Base-by-base conservation (phyloP, 2,113 vertebrate species). In the Caranx melampygus region DNA sequence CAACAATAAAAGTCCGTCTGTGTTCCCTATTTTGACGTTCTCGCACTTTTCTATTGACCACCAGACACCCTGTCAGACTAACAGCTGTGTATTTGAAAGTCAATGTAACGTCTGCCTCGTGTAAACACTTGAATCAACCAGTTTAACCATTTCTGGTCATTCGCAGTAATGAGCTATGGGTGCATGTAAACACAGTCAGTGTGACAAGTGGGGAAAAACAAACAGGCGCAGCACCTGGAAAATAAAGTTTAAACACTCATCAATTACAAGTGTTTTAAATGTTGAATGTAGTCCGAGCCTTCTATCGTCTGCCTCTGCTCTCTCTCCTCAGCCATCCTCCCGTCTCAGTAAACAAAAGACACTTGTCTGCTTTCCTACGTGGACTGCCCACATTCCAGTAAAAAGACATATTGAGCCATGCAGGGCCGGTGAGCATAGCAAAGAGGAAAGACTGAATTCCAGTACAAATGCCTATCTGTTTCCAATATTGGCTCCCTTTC, bases 331-430 rank as follows among this genome's bases (percentile, higher is more conserved):
- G 69, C 34, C 45, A 64, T 80, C 67, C 44, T 40, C 58, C 40
- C 79, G 73, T 71, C 61, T 69, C 69, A 59, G 37, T 75, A 77
- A 83, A 87, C 90, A 90, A 81, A 86, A 79, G 74, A 70, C 63
- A 85, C 65, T 87, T 73, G 72, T 81, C 72, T 72, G 59, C 66
- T 64, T 66, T 37, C 73, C 62, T 76, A 58, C 61, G 63, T 51
- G 42, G 52, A 31, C 75, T 52, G 83, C 74, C 77, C 66, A 71
- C 67, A 75, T 81, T 81, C 62, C 70, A 72, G 81, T 58, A 84
- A 74, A 85, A 86, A 78, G 67, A 77, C 60, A 83, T 83, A 72
- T 55, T 69, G 59, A 72, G 74, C 64, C 6, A 8, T 1, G 52
- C 64, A 42, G 61, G 21, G 59, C 49, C 21, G 10, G 70, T 40